phyloP scores from a whole-genome alignment of 2,797 vertebrate genomes.

The Danio kyathit region DNA sequence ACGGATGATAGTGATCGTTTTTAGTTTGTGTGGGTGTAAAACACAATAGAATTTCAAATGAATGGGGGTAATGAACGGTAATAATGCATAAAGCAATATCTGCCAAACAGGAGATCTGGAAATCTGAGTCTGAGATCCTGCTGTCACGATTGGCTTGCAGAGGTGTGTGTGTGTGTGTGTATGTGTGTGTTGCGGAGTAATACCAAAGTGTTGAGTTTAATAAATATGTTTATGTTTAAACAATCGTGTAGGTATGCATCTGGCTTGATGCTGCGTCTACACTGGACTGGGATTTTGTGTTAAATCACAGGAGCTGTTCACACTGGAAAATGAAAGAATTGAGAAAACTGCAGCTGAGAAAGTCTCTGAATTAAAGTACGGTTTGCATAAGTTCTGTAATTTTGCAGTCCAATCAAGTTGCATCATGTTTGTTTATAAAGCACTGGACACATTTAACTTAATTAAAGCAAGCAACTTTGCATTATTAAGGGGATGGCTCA shows the following conservation, averaged over 20 bases:
- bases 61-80: conserved; percentile 23
- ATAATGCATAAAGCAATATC: conserved; percentile 62
- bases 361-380: too few relatives aligned
- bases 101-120: conserved; percentile 45
- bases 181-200: conserved; percentile 55
- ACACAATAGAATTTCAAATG: conserved; percentile 7
- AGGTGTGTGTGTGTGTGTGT: conserved; percentile 32
- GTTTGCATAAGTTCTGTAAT: too few relatives aligned
- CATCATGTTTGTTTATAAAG: too few relatives aligned
- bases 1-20: conserved; percentile 30
- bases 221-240: conserved; percentile 46
- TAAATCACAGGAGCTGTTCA: neutral
- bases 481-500: too few relatives aligned
- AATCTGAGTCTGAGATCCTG: conserved; percentile 26
- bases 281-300: neutral
- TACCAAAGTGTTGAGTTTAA: conserved; percentile 72
- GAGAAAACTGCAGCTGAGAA: too few relatives aligned
- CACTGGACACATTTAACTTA: too few relatives aligned
- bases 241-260: conserved; percentile 53
- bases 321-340: neutral
- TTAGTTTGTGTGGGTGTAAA: conserved; percentile 13
- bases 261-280: conserved; percentile 49
- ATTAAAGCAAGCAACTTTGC: too few relatives aligned
- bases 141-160: conserved; percentile 52
- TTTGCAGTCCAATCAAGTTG: too few relatives aligned